A percentile compares a stretch with the other conserved stretches of the same genome.
Conservation (phyloP, 2,113 vertebrate species). For the Gnathonemus longibarbis region DNA sequence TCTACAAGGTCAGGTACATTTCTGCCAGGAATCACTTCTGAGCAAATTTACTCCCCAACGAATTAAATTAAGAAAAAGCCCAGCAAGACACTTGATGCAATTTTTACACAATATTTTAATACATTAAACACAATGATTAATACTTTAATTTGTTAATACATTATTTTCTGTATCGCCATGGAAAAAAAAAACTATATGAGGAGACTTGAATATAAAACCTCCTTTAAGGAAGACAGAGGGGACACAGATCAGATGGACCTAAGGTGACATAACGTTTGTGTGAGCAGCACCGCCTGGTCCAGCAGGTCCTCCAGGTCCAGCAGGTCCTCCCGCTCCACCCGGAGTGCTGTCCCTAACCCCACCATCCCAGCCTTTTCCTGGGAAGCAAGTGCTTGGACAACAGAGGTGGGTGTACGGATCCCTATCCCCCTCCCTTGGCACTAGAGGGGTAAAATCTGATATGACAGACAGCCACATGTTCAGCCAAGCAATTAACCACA, state of each 20-base stretch:
- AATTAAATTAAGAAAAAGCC: not conserved
- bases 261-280: not conserved
- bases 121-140: not conserved
- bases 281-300: not conserved
- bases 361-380: not conserved
- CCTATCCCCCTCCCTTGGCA: not conserved
- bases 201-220: not conserved
- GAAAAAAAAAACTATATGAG: not conserved
- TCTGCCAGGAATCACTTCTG: not conserved
- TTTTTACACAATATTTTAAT: not conserved
- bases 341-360: not conserved
- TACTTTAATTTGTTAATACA: not conserved
- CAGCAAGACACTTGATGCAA: not conserved
- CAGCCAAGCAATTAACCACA: slow-evolving; percentile 1
- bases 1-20: not conserved
- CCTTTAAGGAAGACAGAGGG: not conserved
- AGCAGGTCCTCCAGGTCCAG: not conserved
- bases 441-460: not conserved
- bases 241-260: no score
- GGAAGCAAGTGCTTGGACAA: not conserved
- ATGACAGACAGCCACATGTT: not conserved
- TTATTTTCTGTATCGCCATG: not conserved
- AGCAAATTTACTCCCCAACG: not conserved
- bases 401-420: not conserved
- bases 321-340: not conserved